Base-by-base conservation (phyloP, 2,113 vertebrate species). In the Gobius niger region DNA sequence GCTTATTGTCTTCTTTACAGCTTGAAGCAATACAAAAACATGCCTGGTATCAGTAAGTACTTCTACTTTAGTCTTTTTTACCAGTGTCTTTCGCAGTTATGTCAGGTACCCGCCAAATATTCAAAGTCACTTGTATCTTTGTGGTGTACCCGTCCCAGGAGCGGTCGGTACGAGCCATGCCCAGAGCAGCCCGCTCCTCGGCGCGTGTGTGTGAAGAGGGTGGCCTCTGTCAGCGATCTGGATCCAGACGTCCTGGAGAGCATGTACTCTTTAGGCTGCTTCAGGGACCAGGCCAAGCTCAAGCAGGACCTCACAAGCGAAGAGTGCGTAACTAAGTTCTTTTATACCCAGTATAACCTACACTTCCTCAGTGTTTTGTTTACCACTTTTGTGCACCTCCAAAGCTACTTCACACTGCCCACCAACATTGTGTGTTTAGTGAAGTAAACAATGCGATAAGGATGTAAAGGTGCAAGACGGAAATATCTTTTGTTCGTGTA, bases 11-110 rank as follows among this genome's bases (percentile, higher is more conserved):
- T 85, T 87, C 87, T 85, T 82, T 81, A 82, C 90, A 96, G 95
- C 93, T 96, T 87, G 95, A 97, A 82, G 93, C 93, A 83, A 96
- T 96, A 82, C 94, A 96, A 93, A 97, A 96, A 87, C 96, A 97
- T 47, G 90, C 94, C 75, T 97, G 96, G 96, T 97, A 96, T 88
- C 91, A 92, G 95, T 97, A 88, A 96, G 95, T 96, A 93, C 72
- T 63, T 12, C 24, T 4, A 34, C 24, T 34, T 34, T 34, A 34
- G 24, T 34, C 24, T 34, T 34, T n/a, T 41, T 9, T 42, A 3
- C 57, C 57, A 42, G 40, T 60, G 5, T 11, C 40, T 15, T 42
- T 13, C 15, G 44, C 44, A 46, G 3, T 34, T 34, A 34, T 34
- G 5, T 34, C 24, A 34, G 24, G 24, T 3, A 34, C 24, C 24